A percentile compares a stretch with the other conserved stretches of the same genome.
Evolutionary conservation across 2,888 invertebrate genomes (phyloP).

Genomic region (Drosophila koepferae): DNA sequence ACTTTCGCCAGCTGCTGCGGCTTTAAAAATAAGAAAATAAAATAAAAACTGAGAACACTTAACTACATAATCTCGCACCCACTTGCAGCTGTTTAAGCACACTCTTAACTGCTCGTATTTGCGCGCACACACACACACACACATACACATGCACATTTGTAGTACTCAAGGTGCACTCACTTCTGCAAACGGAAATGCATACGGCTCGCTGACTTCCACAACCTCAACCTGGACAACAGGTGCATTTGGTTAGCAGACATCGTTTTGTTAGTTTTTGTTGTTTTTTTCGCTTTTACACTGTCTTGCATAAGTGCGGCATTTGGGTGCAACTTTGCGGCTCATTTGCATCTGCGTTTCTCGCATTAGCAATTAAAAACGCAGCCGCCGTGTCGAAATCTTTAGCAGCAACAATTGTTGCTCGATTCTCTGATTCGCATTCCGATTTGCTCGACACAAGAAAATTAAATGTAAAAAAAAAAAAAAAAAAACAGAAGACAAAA

Average conservation of each 20-base stretch:
- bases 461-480: constrained; percentile 33
- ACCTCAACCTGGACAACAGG: constrained; percentile 40
- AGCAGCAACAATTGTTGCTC: constrained; percentile 38
- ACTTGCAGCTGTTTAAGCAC: constrained; percentile 21
- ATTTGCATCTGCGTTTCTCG: constrained; percentile 66
- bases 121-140: constrained; percentile 8
- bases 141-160: not conserved
- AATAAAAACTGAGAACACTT: constrained; percentile 50
- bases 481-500: too few species aligned
- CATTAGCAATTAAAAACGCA: constrained; percentile 75
- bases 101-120: constrained; percentile 20
- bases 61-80: constrained; percentile 31
- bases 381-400: constrained; percentile 64
- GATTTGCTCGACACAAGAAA: constrained; percentile 36
- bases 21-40: constrained; percentile 11
- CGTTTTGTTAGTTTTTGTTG: constrained; percentile 17
- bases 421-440: constrained; percentile 63
- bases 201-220: constrained; percentile 73
- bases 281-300: constrained; percentile 2
- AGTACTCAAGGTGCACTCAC: constrained; percentile 20
- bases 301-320: constrained; percentile 41
- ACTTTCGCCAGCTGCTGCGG: constrained; percentile 58
- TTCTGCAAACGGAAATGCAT: constrained; percentile 71
- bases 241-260: constrained; percentile 54
- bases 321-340: constrained; percentile 49